Evolutionary conservation across 2,888 invertebrate species (phyloP), one percentile per base, ranked within the genome.

Genomic region (Andrena hattorfiana): DNA sequence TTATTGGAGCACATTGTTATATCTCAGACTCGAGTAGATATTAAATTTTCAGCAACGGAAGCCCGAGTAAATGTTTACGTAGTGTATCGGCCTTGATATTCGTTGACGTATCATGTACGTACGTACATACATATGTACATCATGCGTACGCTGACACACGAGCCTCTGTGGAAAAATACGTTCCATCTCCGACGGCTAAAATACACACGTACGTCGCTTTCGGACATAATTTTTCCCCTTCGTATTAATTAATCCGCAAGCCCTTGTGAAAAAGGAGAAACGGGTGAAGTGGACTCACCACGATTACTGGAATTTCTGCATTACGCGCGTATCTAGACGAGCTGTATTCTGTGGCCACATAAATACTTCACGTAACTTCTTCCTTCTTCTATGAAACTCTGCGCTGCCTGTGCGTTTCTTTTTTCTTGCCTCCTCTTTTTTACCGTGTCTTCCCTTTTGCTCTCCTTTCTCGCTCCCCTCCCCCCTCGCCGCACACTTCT

Each of bases 21-120:
- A 67, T 32, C 42, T 64, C 59, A 20, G 32, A 32, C 59, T 8
- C 49, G 71, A 75, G 64, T 54, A 35, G 76, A 81, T 84, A 79
- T 86, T 86, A 81, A 86, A 84, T 86, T 86, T 86, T 69, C 79
- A 82, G 79, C 69, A 77, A 69, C 60, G 72, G 30, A 42, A 64
- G 54, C 51, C 48, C 62, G 60, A 68, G 76, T 73, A 79, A 85
- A 85, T 77, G 70, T 81, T 86, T 81, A 67, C 81, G 28, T 56
- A 74, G 67, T n/a, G 62, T 63, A 81, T 85, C 74, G 69, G 23
- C 60, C 67, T 51, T 26, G 51, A 81, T 77, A 71, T 60, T 66
- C 42, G 30, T 67, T 26, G 56, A 71, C 49, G 63, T 42, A 13
- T 8, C 28, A 51, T 56, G 23, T 56, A 23, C 49, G 4, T 10